Percentiles rank a stretch among this genome's conserved stretches.
Evolutionary conservation across 53 echinoderm and acorn worm species (phyloP).

Genomic region (Luidia sarsii): DNA sequence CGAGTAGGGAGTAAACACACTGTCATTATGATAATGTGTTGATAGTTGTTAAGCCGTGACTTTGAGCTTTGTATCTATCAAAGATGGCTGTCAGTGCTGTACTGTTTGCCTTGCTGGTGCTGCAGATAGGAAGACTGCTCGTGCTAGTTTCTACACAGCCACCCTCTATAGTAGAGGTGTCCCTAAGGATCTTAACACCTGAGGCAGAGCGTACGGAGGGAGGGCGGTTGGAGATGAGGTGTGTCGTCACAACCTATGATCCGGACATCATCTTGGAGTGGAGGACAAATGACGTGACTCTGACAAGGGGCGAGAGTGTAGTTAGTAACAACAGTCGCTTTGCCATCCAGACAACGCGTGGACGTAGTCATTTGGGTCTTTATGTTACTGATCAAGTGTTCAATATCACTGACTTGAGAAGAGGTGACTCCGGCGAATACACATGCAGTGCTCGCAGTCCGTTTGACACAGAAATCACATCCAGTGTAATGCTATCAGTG

Average conservation of each 20-base stretch:
- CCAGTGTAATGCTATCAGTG: constrained; percentile 5
- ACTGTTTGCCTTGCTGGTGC: background rate
- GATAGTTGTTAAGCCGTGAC: too few species aligned
- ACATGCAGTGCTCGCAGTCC: background rate
- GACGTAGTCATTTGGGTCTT: background rate
- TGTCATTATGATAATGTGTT: too few species aligned
- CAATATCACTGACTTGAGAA: background rate
- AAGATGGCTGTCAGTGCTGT: background rate
- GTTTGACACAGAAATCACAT: background rate
- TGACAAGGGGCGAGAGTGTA: background rate
- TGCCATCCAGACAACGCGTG: background rate
- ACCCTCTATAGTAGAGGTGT: too few species aligned
- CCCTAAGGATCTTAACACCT: constrained; percentile 10
- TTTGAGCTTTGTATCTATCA: background rate
- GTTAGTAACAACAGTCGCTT: background rate
- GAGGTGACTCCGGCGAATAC: background rate
- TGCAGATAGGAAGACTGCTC: background rate
- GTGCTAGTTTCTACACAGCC: background rate
- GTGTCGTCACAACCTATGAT: constrained; percentile 1
- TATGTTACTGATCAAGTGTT: constrained; percentile 5
- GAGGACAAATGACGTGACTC: background rate
- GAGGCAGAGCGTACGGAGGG: constrained; percentile 28
- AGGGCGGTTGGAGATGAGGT: constrained; percentile 7
- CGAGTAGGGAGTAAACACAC: too few species aligned
- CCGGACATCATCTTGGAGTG: constrained; percentile 7